Evolutionary conservation across 2,888 invertebrate species (phyloP).

Genomic region (Pachydiplax longipennis): DNA sequence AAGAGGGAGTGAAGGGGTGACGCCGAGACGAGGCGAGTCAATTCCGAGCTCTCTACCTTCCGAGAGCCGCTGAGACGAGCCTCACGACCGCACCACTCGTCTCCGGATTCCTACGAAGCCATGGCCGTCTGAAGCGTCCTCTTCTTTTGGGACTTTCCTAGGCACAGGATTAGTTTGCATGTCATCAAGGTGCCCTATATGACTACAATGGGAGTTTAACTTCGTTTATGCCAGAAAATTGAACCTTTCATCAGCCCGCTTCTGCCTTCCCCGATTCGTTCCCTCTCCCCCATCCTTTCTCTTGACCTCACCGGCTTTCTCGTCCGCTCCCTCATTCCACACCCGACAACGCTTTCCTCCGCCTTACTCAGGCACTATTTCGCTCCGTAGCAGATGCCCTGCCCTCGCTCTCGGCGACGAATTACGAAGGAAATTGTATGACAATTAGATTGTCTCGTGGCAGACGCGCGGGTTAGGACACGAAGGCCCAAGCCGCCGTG

Average conservation of each 20-base stretch:
- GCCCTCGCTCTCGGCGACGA: too few relatives aligned
- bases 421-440: too few relatives aligned
- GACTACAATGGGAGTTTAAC: conserved; percentile 47
- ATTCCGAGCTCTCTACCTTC: not conserved
- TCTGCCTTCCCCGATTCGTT: not conserved
- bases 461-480: too few relatives aligned
- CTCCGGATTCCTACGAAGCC: not conserved
- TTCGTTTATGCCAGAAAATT: conserved; percentile 48
- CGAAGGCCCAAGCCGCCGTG: not conserved
- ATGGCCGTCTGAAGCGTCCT: not conserved
- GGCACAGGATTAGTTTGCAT: conserved; percentile 31
- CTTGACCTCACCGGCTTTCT: not conserved
- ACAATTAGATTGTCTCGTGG: too few relatives aligned
- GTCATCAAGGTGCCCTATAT: conserved; percentile 30
- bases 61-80: not conserved
- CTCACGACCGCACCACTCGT: not conserved
- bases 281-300: not conserved
- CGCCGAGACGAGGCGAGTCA: not conserved
- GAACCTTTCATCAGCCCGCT: conserved; percentile 48
- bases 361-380: not conserved
- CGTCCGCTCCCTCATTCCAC: not conserved
- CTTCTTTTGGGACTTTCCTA: not conserved
- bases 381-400: too few relatives aligned
- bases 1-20: not conserved
- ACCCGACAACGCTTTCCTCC: not conserved